Conservation (phyloP, 2,113 vertebrate species). For the Mormyrus iriodes region DNA sequence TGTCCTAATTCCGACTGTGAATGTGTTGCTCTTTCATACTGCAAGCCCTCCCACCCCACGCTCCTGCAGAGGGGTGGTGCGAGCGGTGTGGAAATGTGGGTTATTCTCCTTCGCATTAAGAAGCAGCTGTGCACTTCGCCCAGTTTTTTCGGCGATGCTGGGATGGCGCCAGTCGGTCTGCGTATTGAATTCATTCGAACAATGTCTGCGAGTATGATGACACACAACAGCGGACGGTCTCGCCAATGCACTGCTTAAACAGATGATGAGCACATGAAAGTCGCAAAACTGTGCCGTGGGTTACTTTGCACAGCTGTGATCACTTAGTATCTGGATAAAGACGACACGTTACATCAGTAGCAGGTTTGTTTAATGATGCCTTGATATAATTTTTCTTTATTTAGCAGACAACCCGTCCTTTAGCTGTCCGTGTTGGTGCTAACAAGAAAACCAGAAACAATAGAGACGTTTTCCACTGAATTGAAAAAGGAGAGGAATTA, state of each 20-base stretch:
- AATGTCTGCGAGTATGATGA: background rate
- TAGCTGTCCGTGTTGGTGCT: background rate
- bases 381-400: background rate
- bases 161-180: background rate
- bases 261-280: background rate
- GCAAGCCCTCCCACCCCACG: background rate
- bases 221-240: background rate
- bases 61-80: background rate
- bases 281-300: background rate
- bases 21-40: background rate
- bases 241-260: no score
- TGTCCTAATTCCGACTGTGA: slow-evolving; percentile 7
- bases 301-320: background rate
- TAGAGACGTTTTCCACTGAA: background rate
- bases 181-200: background rate
- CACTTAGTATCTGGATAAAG: background rate
- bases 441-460: background rate
- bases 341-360: background rate
- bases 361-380: background rate
- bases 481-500: background rate
- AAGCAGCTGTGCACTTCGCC: background rate
- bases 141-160: background rate
- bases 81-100: slow-evolving; percentile 11
- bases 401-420: background rate
- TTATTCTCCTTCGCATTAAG: slow-evolving; percentile 2